A percentile compares a stretch with the other conserved stretches of the same genome.
phyloP scores from a whole-genome alignment of 2,113 vertebrate genomes.

The Delphinapterus leucas region DNA sequence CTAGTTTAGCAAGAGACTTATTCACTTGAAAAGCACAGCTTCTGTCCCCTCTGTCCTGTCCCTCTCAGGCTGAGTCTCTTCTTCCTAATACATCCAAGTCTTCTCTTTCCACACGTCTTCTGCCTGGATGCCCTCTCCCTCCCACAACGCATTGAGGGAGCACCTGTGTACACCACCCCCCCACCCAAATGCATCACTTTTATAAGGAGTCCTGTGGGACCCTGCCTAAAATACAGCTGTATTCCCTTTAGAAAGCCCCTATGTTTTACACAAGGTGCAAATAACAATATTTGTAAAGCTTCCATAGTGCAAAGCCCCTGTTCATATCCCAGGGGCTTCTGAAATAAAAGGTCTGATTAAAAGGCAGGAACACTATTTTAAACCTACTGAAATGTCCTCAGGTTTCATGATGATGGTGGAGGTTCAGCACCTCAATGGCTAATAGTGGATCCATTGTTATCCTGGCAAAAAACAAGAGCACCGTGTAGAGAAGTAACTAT shows the following conservation, averaged over 20 bases:
- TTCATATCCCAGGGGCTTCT: conserved; percentile 1
- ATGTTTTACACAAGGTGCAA: background rate
- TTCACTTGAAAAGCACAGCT: background rate
- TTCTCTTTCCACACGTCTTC: background rate
- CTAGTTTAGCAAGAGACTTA: background rate
- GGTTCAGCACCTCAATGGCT: conserved; percentile 1
- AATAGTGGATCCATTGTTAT: conserved; percentile 12
- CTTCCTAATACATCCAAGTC: background rate
- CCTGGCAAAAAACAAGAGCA: background rate
- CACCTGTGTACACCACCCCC: fast-evolving
- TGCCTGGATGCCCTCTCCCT: background rate
- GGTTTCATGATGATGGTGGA: background rate
- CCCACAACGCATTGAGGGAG: background rate
- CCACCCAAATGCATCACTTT: background rate
- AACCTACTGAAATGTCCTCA: conserved; percentile 18
- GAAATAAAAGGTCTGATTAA: background rate
- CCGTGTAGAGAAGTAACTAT: conserved; percentile 44
- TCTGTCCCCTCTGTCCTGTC: background rate
- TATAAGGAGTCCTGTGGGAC: background rate
- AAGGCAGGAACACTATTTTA: conserved; percentile 16
- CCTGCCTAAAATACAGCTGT: background rate
- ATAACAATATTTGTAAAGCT: background rate
- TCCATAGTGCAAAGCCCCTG: background rate
- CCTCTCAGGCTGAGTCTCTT: background rate
- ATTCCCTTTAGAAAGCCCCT: background rate